Evolutionary conservation across 2,888 invertebrate genomes (phyloP).

Genomic region (Scaptomyza polygonia): DNA sequence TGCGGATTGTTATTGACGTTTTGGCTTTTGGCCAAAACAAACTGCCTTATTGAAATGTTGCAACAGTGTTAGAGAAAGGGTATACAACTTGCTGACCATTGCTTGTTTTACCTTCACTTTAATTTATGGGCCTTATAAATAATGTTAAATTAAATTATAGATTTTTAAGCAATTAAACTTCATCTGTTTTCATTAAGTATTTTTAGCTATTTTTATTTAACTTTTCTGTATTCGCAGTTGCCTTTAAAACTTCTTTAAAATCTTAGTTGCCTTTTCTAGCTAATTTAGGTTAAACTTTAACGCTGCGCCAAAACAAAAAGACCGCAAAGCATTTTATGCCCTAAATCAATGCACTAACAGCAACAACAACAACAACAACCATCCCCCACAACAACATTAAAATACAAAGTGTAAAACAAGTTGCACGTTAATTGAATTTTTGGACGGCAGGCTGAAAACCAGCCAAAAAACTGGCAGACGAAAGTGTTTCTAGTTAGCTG

Average conservation of each 20-base stretch:
- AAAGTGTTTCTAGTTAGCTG: conserved; percentile 36
- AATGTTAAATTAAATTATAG: too few relatives aligned
- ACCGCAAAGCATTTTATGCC: conserved; percentile 13
- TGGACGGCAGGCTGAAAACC: conserved; percentile 20
- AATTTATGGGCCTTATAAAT: too few relatives aligned
- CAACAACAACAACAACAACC: background rate
- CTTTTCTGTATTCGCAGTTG: too few relatives aligned
- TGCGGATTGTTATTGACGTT: conserved; percentile 82
- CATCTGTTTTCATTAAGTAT: too few relatives aligned
- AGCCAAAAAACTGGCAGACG: conserved; percentile 22
- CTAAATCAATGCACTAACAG: conserved; percentile 30
- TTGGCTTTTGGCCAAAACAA: conserved; percentile 82
- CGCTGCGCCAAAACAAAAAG: conserved; percentile 1
- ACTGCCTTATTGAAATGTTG: conserved; percentile 13
- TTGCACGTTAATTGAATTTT: conserved; percentile 70
- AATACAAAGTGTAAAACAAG: conserved; percentile 32
- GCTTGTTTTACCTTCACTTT: too few relatives aligned
- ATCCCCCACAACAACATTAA: background rate
- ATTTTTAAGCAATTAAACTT: too few relatives aligned
- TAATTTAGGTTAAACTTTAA: conserved; percentile 27
- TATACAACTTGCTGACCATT: background rate
- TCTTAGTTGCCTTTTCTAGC: background rate
- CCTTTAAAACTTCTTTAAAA: too few relatives aligned
- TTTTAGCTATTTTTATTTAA: too few relatives aligned
- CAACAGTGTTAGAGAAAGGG: conserved; percentile 1